Base-by-base conservation (phyloP, 92 coral and sea anemone genomes). In the Nematostella vectensis region DNA sequence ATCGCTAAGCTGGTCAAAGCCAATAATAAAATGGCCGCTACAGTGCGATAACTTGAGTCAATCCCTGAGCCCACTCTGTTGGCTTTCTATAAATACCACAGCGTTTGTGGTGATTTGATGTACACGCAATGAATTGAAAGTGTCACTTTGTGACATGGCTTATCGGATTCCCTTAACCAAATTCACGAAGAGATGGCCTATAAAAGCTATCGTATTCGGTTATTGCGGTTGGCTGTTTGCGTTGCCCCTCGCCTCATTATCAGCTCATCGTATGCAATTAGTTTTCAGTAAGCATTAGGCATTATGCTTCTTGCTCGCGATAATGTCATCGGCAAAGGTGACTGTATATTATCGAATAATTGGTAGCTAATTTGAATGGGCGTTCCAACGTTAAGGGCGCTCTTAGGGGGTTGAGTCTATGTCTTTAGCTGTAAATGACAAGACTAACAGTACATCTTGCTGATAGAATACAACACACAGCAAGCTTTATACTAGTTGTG, bases 361-460 rank as follows among this genome's bases (percentile, higher is more conserved):
- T 85, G 88, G 80, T 70, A 63, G 88, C 88, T 83, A 85, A 85
- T 85, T 85, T 81, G 67, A 53, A 82, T 77, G 86, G 95, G 95
- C 95, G 95, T 85, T 72, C 80, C 88, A 69, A 24, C 52, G 58
- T 85, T 59, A 67, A 85, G 95, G 83, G 65, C 76, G 61, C 88
- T 81, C 88, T 81, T 76, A 80, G 80, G 65, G 42, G 57, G 87
- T 52, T 69, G 87, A 85, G 84, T 68, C 82, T 73, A 80, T 85
- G 95, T 81, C 63, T 85, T 80, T 85, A 81, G 78, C 67, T 85
- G 77, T 61, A 66, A 58, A 54, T 65, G 84, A 76, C 84, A 67
- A 73, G 58, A 19, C 59, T 59, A 59, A 47, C 75, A 50, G 58
- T 39, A 59, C 8, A 23, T 48, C 67, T 66, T 45, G 63, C 72